These are phyloP conservation scores for Macrophya alboannulata DNA, from an alignment of 2,888 invertebrate genomes.

Conservation along the genomic window DNA sequence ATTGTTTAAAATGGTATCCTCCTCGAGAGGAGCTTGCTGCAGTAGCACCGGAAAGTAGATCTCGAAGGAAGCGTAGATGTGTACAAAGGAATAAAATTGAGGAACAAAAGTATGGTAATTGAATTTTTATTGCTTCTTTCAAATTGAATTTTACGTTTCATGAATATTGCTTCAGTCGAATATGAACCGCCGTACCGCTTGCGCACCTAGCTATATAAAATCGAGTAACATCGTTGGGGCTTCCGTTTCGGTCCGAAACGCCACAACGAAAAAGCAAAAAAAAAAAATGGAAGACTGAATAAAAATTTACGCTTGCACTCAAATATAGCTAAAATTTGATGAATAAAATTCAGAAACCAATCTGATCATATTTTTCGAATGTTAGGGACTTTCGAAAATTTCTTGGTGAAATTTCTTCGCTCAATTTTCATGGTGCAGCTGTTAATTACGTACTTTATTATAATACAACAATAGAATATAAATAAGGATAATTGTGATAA, in stretches of 20 bases:
- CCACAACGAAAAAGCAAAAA: neutral
- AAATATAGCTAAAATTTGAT: neutral
- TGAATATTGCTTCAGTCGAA: constrained; percentile 43
- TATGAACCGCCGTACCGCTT: neutral
- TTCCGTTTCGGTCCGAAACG: neutral
- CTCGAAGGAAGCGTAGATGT: neutral
- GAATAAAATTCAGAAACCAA: neutral
- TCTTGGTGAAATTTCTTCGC: neutral
- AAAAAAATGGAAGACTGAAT: neutral
- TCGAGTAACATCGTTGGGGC: neutral
- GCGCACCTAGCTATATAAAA: neutral
- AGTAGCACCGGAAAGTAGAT: neutral
- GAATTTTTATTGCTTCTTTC: constrained; percentile 47
- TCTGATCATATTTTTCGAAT: neutral
- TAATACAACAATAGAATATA: neutral
- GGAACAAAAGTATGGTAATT: constrained; percentile 36
- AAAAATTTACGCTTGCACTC: neutral
- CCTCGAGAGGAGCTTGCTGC: neutral
- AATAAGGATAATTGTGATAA: neutral
- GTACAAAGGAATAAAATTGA: constrained; percentile 13
- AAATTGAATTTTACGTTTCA: constrained; percentile 49
- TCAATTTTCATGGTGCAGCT: neutral
- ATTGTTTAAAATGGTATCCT: neutral
- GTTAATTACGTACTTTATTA: constrained; percentile 1
- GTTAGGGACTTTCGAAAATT: neutral